Evolutionary conservation across 53 echinoderm and acorn worm species (phyloP).

Genomic region (Hippasteria phrygiana): DNA sequence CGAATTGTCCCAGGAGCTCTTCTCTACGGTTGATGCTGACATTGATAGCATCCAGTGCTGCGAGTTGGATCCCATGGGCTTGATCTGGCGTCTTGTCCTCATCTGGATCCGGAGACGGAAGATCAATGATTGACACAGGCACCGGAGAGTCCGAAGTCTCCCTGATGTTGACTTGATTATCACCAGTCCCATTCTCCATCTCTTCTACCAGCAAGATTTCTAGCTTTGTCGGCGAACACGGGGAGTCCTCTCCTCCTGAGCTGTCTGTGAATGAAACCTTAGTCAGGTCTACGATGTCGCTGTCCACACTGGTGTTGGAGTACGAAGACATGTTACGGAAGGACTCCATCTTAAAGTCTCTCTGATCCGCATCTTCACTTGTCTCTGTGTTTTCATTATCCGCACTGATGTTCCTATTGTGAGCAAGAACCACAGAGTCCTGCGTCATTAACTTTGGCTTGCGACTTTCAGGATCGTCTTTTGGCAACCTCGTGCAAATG

Average conservation of each 20-base stretch:
- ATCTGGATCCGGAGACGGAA: constrained; percentile 76
- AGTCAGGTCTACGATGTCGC: constrained; percentile 57
- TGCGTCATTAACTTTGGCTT: not conserved
- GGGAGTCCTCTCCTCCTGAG: constrained; percentile 18
- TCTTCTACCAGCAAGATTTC: constrained; percentile 8
- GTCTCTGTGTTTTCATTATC: not conserved
- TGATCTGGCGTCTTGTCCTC: constrained; percentile 77
- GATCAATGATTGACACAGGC: constrained; percentile 91
- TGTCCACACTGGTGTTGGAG: constrained; percentile 46
- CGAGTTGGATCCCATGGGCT: constrained; percentile 93
- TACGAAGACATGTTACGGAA: constrained; percentile 33
- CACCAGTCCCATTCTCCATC: not conserved
- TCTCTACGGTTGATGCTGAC: constrained; percentile 65
- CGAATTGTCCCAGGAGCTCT: constrained; percentile 43
- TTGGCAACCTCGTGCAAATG: not conserved
- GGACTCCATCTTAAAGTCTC: constrained; percentile 15
- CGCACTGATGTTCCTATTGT: not conserved
- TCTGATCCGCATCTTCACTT: not conserved
- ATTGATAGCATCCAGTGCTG: constrained; percentile 87
- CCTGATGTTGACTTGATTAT: not conserved
- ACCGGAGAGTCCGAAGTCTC: constrained; percentile 35
- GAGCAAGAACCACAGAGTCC: constrained; percentile 43
- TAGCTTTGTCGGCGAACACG: not conserved
- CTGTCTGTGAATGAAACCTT: constrained; percentile 17
- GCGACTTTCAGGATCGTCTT: not conserved